These are phyloP conservation scores for Mola mola DNA, from an alignment of 2,113 vertebrate genomes.

Conservation along the genomic window DNA sequence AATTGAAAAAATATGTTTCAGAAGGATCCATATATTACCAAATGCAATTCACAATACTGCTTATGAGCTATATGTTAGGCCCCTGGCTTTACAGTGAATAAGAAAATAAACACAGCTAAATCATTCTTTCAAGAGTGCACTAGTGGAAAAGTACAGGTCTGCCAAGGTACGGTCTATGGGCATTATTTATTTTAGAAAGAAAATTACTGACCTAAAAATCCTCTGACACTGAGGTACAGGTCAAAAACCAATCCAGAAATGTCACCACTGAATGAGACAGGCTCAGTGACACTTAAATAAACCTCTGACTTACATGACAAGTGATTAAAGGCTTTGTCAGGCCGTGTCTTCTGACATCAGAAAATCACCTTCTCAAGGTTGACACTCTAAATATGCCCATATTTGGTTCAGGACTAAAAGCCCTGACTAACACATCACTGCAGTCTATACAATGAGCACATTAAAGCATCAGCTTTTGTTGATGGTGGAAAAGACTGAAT, in stretches of 20 bases:
- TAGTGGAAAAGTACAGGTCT: slow-evolving; percentile 44
- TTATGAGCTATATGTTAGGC: slow-evolving; percentile 50
- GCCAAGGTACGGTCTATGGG: slow-evolving; percentile 59
- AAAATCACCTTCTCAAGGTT: slow-evolving; percentile 21
- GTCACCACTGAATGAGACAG: slow-evolving; percentile 49
- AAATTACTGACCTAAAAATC: slow-evolving; percentile 72
- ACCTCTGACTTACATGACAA: slow-evolving; percentile 66
- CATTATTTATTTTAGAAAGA: slow-evolving; percentile 72
- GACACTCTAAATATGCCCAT: slow-evolving; percentile 42
- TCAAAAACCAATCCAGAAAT: slow-evolving; percentile 67
- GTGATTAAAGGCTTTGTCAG: slow-evolving; percentile 68
- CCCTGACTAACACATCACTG: slow-evolving; percentile 54
- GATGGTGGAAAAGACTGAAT: slow-evolving; percentile 53
- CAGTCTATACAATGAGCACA: slow-evolving; percentile 69
- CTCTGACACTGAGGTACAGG: slow-evolving; percentile 55
- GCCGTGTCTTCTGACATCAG: slow-evolving; percentile 51
- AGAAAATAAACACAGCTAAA: slow-evolving; percentile 61
- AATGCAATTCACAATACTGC: slow-evolving; percentile 40
- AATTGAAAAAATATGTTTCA: slow-evolving; percentile 31
- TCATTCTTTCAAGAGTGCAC: slow-evolving; percentile 48
- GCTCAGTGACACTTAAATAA: slow-evolving; percentile 68
- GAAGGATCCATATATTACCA: slow-evolving; percentile 62
- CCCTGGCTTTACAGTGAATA: slow-evolving; percentile 27
- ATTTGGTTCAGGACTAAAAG: slow-evolving; percentile 41
- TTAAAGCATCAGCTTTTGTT: slow-evolving; percentile 51